A percentile compares a stretch with the other conserved stretches of the same genome.
These are phyloP conservation scores for Xenus cinereus DNA, from an alignment of 2,113 vertebrate species.

Conservation along the genomic window DNA sequence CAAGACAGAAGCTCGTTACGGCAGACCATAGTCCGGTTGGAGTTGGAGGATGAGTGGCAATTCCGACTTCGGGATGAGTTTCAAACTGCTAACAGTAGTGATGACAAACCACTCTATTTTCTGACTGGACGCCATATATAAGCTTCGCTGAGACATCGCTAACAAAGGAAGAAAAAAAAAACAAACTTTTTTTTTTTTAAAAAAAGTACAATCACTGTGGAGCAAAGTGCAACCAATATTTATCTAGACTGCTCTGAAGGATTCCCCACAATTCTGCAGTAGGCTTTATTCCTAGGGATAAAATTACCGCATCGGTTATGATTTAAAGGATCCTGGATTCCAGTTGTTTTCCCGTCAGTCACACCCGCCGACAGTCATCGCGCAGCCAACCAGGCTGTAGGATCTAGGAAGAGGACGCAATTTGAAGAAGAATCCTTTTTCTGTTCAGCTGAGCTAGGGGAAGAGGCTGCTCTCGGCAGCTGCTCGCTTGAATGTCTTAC, in stretches of 20 bases:
- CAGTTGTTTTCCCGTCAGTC: neutral
- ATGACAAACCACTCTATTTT: constrained; percentile 95
- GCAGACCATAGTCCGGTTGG: constrained; percentile 92
- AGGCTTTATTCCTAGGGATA: constrained; percentile 29
- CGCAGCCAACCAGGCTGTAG: neutral
- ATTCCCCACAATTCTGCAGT: neutral
- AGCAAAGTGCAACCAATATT: constrained; percentile 78
- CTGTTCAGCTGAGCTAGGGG: neutral
- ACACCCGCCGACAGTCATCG: neutral
- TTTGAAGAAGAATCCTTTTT: constrained; percentile 17
- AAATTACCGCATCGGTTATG: neutral
- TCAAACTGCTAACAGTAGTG: constrained; percentile 95
- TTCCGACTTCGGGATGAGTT: constrained; percentile 97
- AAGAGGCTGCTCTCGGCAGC: constrained; percentile 33
- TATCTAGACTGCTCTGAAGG: constrained; percentile 66
- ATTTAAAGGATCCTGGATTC: constrained; percentile 25
- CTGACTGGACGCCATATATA: constrained; percentile 93
- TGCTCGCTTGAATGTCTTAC: constrained; percentile 55
- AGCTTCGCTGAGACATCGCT: constrained; percentile 21
- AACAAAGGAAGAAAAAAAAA: neutral
- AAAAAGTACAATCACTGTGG: constrained; percentile 80
- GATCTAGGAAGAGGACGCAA: neutral
- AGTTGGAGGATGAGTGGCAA: constrained; percentile 98
- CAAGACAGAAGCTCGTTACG: constrained; percentile 95
- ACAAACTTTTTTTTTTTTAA: neutral